Conservation (phyloP, 2,797 vertebrate species). For the Apogon hyalosoma region DNA sequence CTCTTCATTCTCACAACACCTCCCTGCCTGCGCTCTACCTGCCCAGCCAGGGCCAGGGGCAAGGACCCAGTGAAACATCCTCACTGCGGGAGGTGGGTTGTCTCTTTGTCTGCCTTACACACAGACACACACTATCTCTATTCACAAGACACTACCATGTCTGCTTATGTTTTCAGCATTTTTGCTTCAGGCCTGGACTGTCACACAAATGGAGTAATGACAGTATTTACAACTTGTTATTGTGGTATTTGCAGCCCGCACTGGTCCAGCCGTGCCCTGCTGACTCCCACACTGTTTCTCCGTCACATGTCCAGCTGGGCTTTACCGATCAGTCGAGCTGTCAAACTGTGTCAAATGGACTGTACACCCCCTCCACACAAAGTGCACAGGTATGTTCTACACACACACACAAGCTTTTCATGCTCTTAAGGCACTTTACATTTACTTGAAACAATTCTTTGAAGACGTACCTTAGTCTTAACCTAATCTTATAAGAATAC, state of each 20-base stretch:
- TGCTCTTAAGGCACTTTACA: too few relatives aligned
- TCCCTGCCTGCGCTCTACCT: slow-evolving; percentile 91
- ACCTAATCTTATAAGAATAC: too few relatives aligned
- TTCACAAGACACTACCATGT: slow-evolving; percentile 25
- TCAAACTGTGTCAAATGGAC: slow-evolving; percentile 82
- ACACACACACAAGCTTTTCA: too few relatives aligned
- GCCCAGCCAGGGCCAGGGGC: slow-evolving; percentile 81
- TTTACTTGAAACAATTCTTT: too few relatives aligned
- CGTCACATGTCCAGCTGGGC: slow-evolving; percentile 83
- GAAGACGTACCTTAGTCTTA: too few relatives aligned
- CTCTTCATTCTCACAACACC: slow-evolving; percentile 87
- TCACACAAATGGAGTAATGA: slow-evolving; percentile 15
- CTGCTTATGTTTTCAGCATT: slow-evolving; percentile 20
- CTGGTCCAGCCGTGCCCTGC: slow-evolving; percentile 73
- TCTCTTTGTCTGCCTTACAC: slow-evolving; percentile 6
- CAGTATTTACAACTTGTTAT: slow-evolving; percentile 41
- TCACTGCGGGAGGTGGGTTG: slow-evolving; percentile 73
- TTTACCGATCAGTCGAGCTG: slow-evolving; percentile 77
- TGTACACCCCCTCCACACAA: slow-evolving; percentile 71
- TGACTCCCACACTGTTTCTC: slow-evolving; percentile 79
- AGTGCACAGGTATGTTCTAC: slow-evolving; percentile 78
- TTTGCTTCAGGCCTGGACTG: slow-evolving; percentile 17
- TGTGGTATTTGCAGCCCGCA: slow-evolving; percentile 67
- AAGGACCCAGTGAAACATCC: slow-evolving; percentile 67
- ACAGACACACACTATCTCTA: slow-evolving; percentile 25